phyloP scores from a whole-genome alignment of 2,888 invertebrate genomes.

The Allolobophora icterica region DNA sequence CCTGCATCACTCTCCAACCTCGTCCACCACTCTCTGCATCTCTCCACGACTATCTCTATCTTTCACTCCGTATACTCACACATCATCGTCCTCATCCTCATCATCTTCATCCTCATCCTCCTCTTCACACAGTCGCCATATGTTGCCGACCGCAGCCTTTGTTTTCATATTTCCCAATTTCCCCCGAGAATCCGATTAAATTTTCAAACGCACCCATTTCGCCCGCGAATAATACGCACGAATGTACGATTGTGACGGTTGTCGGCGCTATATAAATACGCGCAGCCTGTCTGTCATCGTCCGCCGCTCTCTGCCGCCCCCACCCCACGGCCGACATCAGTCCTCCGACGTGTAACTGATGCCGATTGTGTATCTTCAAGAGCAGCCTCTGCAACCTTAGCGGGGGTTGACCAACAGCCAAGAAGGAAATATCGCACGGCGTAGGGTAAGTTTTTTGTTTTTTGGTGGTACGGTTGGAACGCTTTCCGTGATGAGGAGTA shows the following conservation, averaged over 20 bases:
- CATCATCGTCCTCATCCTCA: background rate
- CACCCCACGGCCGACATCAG: background rate
- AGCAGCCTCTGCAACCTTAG: background rate
- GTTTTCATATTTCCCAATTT: conserved; percentile 33
- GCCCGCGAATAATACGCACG: conserved; percentile 2
- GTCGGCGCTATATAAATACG: conserved; percentile 21
- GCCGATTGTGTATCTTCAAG: background rate
- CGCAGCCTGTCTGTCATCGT: background rate
- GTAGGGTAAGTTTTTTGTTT: background rate
- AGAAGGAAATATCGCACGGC: background rate
- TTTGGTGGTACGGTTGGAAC: background rate
- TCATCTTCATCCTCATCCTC: background rate
- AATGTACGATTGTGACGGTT: background rate
- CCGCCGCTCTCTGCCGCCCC: background rate
- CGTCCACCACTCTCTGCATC: background rate
- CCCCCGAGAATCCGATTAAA: conserved; percentile 36
- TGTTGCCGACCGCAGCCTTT: conserved; percentile 21
- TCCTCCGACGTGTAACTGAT: background rate
- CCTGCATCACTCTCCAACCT: background rate
- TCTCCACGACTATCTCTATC: background rate
- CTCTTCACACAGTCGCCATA: conserved; percentile 18
- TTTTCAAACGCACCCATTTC: conserved; percentile 31
- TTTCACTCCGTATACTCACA: background rate
- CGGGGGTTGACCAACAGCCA: background rate
- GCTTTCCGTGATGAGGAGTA: background rate